These are phyloP conservation scores for Pocota personata DNA, from an alignment of 2,888 invertebrate species.

Conservation along the genomic window DNA sequence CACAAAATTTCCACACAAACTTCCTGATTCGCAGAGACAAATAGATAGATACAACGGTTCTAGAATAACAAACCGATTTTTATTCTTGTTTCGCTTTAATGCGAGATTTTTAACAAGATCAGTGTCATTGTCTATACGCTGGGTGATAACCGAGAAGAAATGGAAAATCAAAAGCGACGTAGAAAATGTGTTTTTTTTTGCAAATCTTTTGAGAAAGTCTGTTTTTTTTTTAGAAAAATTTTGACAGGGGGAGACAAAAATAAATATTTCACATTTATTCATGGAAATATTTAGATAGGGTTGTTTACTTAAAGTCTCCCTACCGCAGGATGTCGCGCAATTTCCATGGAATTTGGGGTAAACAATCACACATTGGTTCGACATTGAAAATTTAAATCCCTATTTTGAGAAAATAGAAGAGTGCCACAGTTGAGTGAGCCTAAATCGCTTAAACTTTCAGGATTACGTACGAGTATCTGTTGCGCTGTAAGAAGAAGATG, in stretches of 20 bases:
- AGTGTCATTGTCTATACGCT: constrained; percentile 54
- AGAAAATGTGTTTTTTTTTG: background rate
- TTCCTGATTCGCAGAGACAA: constrained; percentile 32
- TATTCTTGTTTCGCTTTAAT: background rate
- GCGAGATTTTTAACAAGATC: constrained; percentile 36
- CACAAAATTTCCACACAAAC: constrained; percentile 6
- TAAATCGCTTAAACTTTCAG: background rate
- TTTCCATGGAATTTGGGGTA: background rate
- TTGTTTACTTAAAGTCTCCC: background rate
- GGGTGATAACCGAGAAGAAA: background rate
- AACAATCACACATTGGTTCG: background rate
- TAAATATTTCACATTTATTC: background rate
- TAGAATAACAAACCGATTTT: constrained; percentile 34
- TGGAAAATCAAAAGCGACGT: constrained; percentile 14
- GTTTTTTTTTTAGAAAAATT: too few species aligned
- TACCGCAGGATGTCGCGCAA: background rate
- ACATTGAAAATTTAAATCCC: background rate
- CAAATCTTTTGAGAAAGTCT: background rate
- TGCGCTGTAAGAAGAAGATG: background rate
- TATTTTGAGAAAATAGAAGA: background rate
- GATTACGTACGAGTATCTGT: constrained; percentile 11
- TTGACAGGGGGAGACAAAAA: background rate
- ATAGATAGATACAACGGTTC: constrained; percentile 4
- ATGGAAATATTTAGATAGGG: background rate
- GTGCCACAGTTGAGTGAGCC: background rate